phyloP scores from a whole-genome alignment of 2,113 vertebrate species.

The Thamnaconus septentrionalis region DNA sequence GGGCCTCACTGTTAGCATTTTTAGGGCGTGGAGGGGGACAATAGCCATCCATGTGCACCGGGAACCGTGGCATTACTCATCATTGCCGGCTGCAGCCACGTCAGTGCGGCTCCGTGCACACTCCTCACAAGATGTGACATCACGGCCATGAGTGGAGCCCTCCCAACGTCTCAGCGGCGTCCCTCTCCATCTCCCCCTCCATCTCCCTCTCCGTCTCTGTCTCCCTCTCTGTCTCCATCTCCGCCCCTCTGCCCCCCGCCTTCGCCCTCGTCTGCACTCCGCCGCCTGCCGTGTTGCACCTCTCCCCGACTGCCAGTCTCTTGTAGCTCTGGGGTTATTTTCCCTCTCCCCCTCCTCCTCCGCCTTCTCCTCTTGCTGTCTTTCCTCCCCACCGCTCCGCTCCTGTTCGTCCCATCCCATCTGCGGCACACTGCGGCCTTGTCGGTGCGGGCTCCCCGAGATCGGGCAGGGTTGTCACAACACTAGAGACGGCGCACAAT shows the following conservation, averaged over 20 bases:
- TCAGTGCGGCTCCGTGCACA: slow-evolving; percentile 42
- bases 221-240: slow-evolving; percentile 20
- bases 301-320: slow-evolving; percentile 46
- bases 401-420: slow-evolving; percentile 12
- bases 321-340: slow-evolving; percentile 52
- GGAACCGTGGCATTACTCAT: slow-evolving; percentile 49
- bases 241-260: slow-evolving; percentile 18
- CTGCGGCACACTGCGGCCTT: slow-evolving; percentile 31
- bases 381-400: neutral
- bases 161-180: slow-evolving; percentile 47
- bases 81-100: slow-evolving; percentile 38
- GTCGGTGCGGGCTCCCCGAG: slow-evolving; percentile 28
- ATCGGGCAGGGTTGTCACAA: slow-evolving; percentile 50
- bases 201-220: slow-evolving; percentile 18
- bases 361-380: neutral
- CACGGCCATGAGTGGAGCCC: slow-evolving; percentile 53
- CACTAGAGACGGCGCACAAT: slow-evolving; percentile 16
- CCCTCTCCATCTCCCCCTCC: slow-evolving; percentile 30
- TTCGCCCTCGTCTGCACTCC: slow-evolving; percentile 12
- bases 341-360: slow-evolving; percentile 25
- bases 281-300: slow-evolving; percentile 31
- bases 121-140: slow-evolving; percentile 53
- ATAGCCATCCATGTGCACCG: slow-evolving; percentile 19
- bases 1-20: slow-evolving; percentile 7
- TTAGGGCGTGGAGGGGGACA: neutral